A percentile compares a stretch with the other conserved stretches of the same genome.
These are phyloP conservation scores for Phoenicopterus ruber DNA, from an alignment of 2,113 vertebrate genomes.

Conservation along the genomic window DNA sequence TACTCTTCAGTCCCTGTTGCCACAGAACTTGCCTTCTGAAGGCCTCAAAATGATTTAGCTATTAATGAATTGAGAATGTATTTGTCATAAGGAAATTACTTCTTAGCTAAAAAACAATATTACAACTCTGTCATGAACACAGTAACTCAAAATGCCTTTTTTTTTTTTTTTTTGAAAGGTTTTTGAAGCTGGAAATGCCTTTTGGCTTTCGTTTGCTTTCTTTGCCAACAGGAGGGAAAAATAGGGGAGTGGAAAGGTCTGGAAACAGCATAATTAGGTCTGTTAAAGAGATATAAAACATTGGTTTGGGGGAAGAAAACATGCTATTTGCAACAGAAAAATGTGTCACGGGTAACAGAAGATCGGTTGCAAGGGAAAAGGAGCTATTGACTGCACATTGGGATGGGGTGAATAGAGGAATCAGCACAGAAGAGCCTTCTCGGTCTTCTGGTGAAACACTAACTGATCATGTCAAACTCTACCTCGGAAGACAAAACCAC, in stretches of 20 bases:
- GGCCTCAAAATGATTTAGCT: background rate
- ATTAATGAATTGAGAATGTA: background rate
- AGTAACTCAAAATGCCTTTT: background rate
- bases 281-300: background rate
- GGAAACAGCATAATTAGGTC: background rate
- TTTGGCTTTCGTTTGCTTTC: background rate
- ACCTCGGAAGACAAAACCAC: background rate
- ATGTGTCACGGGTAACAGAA: rapidly evolving
- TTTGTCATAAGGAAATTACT: background rate
- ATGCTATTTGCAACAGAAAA: background rate
- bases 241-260: background rate
- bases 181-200: background rate
- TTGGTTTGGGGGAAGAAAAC: background rate
- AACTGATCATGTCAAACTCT: background rate
- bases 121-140: background rate
- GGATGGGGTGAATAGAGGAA: background rate
- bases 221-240: background rate
- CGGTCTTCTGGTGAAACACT: background rate
- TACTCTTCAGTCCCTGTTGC: background rate
- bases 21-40: background rate
- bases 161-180: background rate
- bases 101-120: background rate
- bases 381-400: background rate
- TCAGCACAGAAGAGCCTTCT: background rate
- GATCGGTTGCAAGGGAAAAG: background rate